Percentiles rank a stretch among this genome's conserved stretches.
Evolutionary conservation across 2,113 vertebrate species (phyloP).

Genomic region (Tiliqua scincoides): DNA sequence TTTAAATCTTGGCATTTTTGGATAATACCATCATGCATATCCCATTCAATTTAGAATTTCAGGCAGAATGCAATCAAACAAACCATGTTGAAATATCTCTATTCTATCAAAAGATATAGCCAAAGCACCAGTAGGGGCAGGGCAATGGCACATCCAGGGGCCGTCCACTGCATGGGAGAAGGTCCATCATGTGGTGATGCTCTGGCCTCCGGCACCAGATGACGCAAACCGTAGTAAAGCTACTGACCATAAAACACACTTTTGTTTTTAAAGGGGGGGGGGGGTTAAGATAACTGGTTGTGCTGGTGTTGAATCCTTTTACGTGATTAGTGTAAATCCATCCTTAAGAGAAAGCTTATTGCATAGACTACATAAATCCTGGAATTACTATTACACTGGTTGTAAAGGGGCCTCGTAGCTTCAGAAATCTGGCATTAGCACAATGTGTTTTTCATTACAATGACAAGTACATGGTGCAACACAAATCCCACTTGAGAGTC

Average conservation of each 20-base stretch:
- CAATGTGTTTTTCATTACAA: constrained; percentile 51
- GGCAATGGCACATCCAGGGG: too few species aligned
- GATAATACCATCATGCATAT: too few species aligned
- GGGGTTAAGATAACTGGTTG: not conserved
- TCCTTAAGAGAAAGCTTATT: constrained; percentile 41
- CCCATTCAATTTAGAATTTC: too few species aligned
- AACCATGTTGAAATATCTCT: too few species aligned
- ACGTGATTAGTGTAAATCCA: constrained; percentile 46
- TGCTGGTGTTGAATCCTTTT: constrained; percentile 34
- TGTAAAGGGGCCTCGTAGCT: constrained; percentile 26
- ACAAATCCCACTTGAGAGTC: constrained; percentile 62
- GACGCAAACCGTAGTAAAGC: too few species aligned
- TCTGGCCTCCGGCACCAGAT: too few species aligned
- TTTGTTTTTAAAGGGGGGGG: not conserved
- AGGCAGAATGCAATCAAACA: too few species aligned
- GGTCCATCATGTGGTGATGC: too few species aligned
- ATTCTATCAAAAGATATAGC: too few species aligned
- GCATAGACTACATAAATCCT: constrained; percentile 42
- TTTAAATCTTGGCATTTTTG: too few species aligned
- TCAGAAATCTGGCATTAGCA: constrained; percentile 47
- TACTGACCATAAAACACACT: not conserved
- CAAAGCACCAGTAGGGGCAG: too few species aligned
- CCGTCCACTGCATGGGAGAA: too few species aligned
- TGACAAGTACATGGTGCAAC: constrained; percentile 41
- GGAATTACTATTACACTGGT: constrained; percentile 42